These are phyloP conservation scores for Neopipo cinnamomea DNA, from an alignment of 2,113 vertebrate genomes.

Conservation along the genomic window DNA sequence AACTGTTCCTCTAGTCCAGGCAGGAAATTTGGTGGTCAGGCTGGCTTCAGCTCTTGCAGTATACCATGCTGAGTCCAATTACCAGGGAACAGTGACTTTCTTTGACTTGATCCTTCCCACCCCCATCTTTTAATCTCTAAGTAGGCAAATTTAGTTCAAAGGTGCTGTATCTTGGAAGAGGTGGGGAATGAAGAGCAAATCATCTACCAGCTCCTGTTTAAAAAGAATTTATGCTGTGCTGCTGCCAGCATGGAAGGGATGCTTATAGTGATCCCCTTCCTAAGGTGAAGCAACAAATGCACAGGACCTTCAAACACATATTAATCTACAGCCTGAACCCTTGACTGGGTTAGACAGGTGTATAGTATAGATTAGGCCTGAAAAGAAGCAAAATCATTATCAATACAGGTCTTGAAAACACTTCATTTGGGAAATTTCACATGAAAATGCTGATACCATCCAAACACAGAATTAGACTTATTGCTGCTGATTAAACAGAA, in stretches of 20 bases:
- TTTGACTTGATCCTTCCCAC: background rate
- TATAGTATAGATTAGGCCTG: background rate
- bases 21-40: background rate
- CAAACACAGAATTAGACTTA: background rate
- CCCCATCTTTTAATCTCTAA: background rate
- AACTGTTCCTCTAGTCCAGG: background rate
- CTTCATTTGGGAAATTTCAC: background rate
- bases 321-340: background rate
- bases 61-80: background rate
- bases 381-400: background rate
- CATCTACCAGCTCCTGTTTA: background rate
- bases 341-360: background rate
- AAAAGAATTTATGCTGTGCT: background rate
- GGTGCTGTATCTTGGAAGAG: background rate
- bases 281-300: background rate
- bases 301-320: background rate
- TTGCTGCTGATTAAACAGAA: background rate
- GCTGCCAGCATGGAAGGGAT: background rate
- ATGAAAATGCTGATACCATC: background rate
- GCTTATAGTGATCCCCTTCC: background rate
- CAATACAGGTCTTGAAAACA: background rate
- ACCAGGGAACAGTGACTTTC: background rate
- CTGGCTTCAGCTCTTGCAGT: background rate
- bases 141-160: background rate
- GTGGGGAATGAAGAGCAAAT: background rate